Evolutionary conservation across 2,888 invertebrate species (phyloP).

Genomic region (Creontiades dilutus): DNA sequence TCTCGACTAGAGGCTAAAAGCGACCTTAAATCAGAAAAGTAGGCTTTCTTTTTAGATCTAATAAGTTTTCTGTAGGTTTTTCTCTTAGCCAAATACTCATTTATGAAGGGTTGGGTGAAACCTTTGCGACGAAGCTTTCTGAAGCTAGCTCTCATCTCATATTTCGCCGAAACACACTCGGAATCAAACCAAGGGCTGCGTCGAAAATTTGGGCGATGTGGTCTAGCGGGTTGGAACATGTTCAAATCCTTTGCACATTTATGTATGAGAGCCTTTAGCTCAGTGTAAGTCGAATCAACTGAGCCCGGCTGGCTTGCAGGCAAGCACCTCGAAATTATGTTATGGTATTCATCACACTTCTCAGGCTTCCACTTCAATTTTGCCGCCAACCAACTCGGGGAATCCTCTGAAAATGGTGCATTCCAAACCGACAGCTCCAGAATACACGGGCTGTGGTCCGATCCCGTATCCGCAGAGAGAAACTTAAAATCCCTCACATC

Average conservation of each 20-base stretch:
- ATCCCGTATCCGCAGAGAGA: background rate
- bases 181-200: slow-evolving; percentile 44
- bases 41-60: background rate
- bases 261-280: background rate
- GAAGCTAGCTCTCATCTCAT: background rate
- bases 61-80: background rate
- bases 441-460: slow-evolving; percentile 38
- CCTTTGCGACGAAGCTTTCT: background rate
- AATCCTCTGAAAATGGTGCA: background rate
- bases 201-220: background rate
- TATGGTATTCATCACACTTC: background rate
- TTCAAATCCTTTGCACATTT: slow-evolving; percentile 13
- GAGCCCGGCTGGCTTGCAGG: background rate
- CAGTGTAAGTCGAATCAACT: background rate
- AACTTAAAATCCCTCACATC: slow-evolving; percentile 11
- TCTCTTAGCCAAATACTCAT: background rate
- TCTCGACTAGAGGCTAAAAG: background rate
- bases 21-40: background rate
- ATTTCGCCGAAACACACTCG: background rate
- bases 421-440: slow-evolving; percentile 12
- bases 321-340: background rate
- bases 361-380: slow-evolving; percentile 44
- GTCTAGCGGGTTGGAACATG: slow-evolving; percentile 2
- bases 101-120: background rate
- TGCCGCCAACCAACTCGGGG: background rate